phyloP scores from a whole-genome alignment of 2,888 invertebrate genomes.

The Blomia tropicalis region DNA sequence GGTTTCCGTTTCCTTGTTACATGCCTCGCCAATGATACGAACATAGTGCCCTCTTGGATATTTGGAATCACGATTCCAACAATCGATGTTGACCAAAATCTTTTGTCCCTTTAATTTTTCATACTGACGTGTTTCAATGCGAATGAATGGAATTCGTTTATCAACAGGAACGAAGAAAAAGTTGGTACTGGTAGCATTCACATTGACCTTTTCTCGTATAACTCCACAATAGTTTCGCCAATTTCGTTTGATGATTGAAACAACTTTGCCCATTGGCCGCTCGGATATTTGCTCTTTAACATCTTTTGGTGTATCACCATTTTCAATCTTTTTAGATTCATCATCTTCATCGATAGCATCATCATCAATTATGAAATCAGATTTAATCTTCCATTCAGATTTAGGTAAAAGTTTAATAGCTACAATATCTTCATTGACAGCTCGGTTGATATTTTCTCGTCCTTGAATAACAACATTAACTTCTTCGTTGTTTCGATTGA shows the following conservation, averaged over 20 bases:
- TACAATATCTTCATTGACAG: slow-evolving; percentile 83
- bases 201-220: slow-evolving; percentile 42
- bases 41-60: slow-evolving; percentile 91
- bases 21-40: slow-evolving; percentile 71
- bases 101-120: slow-evolving; percentile 61
- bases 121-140: slow-evolving; percentile 83
- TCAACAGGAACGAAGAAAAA: slow-evolving; percentile 80
- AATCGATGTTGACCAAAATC: slow-evolving; percentile 86
- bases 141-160: slow-evolving; percentile 74
- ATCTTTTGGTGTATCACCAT: slow-evolving; percentile 23
- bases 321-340: slow-evolving; percentile 30
- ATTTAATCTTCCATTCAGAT: slow-evolving; percentile 70
- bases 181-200: neutral
- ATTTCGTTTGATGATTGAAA: slow-evolving; percentile 87
- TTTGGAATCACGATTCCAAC: slow-evolving; percentile 81
- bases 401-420: slow-evolving; percentile 75
- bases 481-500: slow-evolving; percentile 60
- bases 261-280: slow-evolving; percentile 40
- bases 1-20: slow-evolving; percentile 88
- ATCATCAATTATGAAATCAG: slow-evolving; percentile 43
- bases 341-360: slow-evolving; percentile 41
- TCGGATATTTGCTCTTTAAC: slow-evolving; percentile 5
- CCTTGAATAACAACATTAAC: slow-evolving; percentile 60
- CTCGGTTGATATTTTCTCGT: slow-evolving; percentile 66
- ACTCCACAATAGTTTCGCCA: slow-evolving; percentile 98